Evolutionary conservation across 2,797 vertebrate species (phyloP), one percentile per base, ranked within the genome.

Genomic region (Rhinichthys osculus): DNA sequence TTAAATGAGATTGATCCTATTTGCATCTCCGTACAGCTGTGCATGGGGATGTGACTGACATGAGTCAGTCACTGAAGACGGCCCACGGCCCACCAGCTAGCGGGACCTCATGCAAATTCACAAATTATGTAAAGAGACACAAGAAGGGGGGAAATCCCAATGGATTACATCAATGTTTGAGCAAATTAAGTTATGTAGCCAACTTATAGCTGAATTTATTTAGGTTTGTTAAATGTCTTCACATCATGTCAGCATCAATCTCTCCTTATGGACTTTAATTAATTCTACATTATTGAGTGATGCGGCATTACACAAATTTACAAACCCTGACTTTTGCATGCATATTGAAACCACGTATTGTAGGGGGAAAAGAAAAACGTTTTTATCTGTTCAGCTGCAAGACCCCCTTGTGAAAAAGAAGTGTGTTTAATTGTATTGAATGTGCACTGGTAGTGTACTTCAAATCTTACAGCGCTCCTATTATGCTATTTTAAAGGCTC

Each of bases 1-100:
- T 93, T 76, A 93, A 94, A 94, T 92, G 64, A 90, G 89, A 87
- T 69, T 87, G 33, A 9, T 52, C 47, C 19, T 77, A 88, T 92
- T 92, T 93, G 88, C 90, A 91, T 90, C 89, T 88, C 89, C 71
- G 70, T 87, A 82, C 69, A 90, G 86, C 76, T 87, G 85, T 83
- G 83, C 70, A 54, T 40, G 33, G 33, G 86, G 82, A 86, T 84
- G 88, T 93, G 91, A 91, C 79, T 80, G 90, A 91, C 85, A 85
- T 57, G 42, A 82, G 88, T 82, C 70, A 47, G 89, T 85, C 88
- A 87, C 16, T 47, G 66, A 88, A 90, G 86, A 85, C 80, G 71
- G 89, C 87, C 64, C 5, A 72, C 80, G 82, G 87, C 86, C 87
- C 82, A 81, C 84, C 85, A 90, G 85, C 82, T 92, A 90, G 81